phyloP scores from a whole-genome alignment of 2,888 invertebrate species.

The Lasioglossum villosulum region DNA sequence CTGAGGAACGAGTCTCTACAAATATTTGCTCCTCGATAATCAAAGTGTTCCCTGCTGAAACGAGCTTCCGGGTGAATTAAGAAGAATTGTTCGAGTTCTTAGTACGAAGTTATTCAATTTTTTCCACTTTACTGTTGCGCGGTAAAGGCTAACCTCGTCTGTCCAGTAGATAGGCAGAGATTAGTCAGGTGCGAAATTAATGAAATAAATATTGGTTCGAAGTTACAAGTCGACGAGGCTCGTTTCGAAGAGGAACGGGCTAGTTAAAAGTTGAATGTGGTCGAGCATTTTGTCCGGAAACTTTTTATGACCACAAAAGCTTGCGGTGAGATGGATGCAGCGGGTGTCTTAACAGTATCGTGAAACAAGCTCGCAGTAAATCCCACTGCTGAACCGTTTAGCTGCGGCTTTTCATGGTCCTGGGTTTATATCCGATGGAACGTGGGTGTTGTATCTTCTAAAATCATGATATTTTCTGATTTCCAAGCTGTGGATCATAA shows the following conservation, averaged over 20 bases:
- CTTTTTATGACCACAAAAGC: not conserved
- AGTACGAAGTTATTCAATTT: not conserved
- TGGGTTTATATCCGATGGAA: not conserved
- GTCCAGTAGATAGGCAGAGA: not conserved
- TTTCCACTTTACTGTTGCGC: not conserved
- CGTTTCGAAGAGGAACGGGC: not conserved
- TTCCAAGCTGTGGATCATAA: not conserved
- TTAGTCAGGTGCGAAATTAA: constrained; percentile 1
- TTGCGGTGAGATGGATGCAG: not conserved
- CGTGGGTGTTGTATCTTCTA: not conserved
- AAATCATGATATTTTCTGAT: not conserved
- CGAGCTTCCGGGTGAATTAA: not conserved
- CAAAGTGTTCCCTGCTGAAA: not conserved
- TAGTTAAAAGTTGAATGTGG: constrained; percentile 5
- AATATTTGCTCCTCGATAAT: not conserved
- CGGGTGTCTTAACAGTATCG: not conserved
- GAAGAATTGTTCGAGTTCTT: not conserved
- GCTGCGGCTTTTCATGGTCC: not conserved
- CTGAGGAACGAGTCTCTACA: not conserved
- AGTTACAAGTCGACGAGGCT: not conserved
- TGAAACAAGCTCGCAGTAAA: not conserved
- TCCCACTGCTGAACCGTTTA: not conserved
- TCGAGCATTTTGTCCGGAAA: not conserved
- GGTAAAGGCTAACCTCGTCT: not conserved
- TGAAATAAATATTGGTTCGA: not conserved